Evolutionary conservation across 2,888 invertebrate genomes (phyloP).

Genomic region (Rhogogaster chlorosoma): DNA sequence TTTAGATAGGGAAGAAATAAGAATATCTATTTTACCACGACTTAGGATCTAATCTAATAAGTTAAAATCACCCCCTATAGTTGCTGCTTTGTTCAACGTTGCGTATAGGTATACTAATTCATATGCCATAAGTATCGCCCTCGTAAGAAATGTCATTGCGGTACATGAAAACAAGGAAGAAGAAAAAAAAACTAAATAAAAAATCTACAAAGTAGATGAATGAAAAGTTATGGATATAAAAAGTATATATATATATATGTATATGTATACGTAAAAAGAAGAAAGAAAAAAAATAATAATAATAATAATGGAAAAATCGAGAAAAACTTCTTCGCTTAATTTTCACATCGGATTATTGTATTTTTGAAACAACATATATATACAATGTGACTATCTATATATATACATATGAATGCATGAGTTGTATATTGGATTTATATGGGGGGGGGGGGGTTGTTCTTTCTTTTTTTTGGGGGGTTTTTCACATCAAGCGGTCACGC

Average conservation of each 20-base stretch:
- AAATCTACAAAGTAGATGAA: too few species aligned
- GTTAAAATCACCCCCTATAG: not conserved
- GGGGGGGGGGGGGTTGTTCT: too few species aligned
- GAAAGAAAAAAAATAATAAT: not conserved
- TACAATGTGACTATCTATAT: too few species aligned
- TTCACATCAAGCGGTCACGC: not conserved
- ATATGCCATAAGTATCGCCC: not conserved
- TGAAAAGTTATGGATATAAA: too few species aligned
- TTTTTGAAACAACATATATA: too few species aligned
- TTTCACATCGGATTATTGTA: not conserved
- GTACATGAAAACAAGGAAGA: not conserved
- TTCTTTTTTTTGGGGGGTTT: not conserved
- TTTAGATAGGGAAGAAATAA: not conserved
- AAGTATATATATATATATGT: too few species aligned
- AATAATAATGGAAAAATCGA: not conserved
- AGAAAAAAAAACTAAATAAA: not conserved
- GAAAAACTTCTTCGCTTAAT: not conserved
- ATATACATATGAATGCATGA: not conserved
- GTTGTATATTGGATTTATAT: not conserved
- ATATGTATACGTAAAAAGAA: too few species aligned
- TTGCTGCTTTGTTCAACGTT: not conserved
- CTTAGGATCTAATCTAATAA: not conserved
- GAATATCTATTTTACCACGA: not conserved
- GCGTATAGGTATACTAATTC: not conserved
- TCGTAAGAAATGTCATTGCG: not conserved